Conservation (phyloP, 2,888 invertebrate species). For the Lithophane leautieri region DNA sequence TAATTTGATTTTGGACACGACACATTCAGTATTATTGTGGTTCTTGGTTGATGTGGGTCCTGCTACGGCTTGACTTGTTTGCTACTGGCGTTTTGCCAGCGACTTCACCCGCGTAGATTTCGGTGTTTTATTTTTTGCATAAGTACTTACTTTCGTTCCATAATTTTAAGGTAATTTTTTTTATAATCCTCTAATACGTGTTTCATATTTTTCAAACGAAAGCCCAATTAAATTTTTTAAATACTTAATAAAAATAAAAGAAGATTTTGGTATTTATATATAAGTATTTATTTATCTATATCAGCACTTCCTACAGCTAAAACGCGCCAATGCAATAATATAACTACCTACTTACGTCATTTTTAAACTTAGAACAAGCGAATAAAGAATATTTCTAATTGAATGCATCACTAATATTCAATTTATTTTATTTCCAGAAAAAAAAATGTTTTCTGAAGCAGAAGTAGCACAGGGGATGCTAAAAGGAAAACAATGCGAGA, state of each 20-base stretch:
- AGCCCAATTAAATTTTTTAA: no score
- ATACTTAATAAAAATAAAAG: no score
- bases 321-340: no score
- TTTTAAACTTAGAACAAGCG: background rate
- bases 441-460: constrained; percentile 69
- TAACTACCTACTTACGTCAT: no score
- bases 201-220: no score
- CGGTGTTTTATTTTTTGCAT: no score
- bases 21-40: background rate
- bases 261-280: no score
- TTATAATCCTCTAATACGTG: no score
- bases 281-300: no score
- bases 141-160: no score
- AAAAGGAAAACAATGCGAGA: constrained; percentile 75
- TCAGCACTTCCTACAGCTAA: no score
- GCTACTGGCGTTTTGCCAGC: background rate
- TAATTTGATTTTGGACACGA: background rate
- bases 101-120: background rate
- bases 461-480: constrained; percentile 75
- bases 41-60: background rate
- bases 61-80: background rate
- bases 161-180: no score
- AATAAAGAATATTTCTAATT: background rate
- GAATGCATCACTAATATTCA: background rate
- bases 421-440: constrained; percentile 23